Base-by-base conservation (phyloP, 2,888 invertebrate species). In the Brachypterus glaber region DNA sequence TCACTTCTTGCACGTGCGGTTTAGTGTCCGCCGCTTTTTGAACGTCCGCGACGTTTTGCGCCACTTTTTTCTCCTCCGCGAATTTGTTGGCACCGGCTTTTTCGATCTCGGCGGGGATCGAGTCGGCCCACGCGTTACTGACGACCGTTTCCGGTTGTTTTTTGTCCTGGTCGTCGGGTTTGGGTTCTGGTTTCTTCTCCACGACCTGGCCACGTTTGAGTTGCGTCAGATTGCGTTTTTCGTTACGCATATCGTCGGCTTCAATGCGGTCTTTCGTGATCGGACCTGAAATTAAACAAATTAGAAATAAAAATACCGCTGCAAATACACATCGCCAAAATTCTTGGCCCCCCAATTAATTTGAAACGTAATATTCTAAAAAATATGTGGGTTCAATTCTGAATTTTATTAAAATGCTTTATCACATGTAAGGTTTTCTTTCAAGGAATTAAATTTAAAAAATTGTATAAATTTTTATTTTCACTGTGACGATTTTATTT, bases 251-350 rank as follows among this genome's bases (percentile, higher is more conserved):
- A 54, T 75, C 74, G 26, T 73, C 73, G 1, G 74, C 74, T 51
- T 74, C 75, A 12, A 77, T 64, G 47, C 73, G 71, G 38, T 77
- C 76, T 42, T 73, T 68, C 1, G 74, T 76, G 7, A 76, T 73
- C 1, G 76, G 74, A 12, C 73, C 74, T n/a, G n/a, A n/a, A n/a
- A n/a, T n/a, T n/a, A n/a, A n/a, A n/a, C n/a, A n/a, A n/a, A n/a
- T n/a, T n/a, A n/a, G n/a, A n/a, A n/a, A n/a, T n/a, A n/a, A n/a
- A n/a, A n/a, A n/a, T n/a, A n/a, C n/a, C n/a, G n/a, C n/a, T n/a
- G n/a, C n/a, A n/a, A n/a, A n/a, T n/a, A n/a, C n/a, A n/a, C n/a
- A n/a, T n/a, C n/a, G n/a, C n/a, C n/a, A n/a, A n/a, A n/a, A n/a
- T n/a, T n/a, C n/a, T n/a, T n/a, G n/a, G n/a, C n/a, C n/a, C n/a